Percentiles rank a stretch among this genome's conserved stretches.
These are phyloP conservation scores for Heliconius congener DNA, from an alignment of 1,140 invertebrate genomes.

Conservation along the genomic window DNA sequence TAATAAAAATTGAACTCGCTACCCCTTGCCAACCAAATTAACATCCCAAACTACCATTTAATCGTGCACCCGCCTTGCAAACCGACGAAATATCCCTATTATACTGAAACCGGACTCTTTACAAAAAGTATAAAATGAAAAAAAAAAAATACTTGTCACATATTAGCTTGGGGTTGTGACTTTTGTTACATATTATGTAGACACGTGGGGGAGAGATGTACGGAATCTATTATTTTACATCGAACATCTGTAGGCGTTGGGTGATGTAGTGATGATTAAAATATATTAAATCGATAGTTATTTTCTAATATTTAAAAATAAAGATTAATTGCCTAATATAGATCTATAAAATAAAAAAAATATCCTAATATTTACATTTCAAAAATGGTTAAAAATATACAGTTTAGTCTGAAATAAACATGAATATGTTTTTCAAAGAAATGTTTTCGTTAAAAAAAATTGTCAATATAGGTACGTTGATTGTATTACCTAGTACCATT, in stretches of 20 bases:
- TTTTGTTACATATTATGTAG: conserved; percentile 61
- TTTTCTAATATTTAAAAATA: no score
- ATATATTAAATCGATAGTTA: background rate
- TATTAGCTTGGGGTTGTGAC: conserved; percentile 65
- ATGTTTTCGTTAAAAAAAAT: no score
- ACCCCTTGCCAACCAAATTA: conserved; percentile 39
- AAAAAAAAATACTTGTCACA: conserved; percentile 53
- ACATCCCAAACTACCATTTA: conserved; percentile 56
- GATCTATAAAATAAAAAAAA: no score
- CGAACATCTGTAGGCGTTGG: conserved; percentile 44
- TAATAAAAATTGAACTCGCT: background rate
- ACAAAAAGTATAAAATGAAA: conserved; percentile 46
- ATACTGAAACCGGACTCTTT: conserved; percentile 65
- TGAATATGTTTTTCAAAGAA: no score
- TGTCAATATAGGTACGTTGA: no score
- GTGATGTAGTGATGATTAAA: conserved; percentile 26
- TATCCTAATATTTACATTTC: no score
- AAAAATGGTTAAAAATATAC: no score
- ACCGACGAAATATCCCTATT: conserved; percentile 60
- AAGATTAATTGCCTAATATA: no score
- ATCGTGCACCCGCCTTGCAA: conserved; percentile 39
- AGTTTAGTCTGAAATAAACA: no score
- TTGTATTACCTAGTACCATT: no score
- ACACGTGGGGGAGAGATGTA: conserved; percentile 54
- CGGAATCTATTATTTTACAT: conserved; percentile 56